These are phyloP conservation scores for Ochropleura leucogaster DNA, from an alignment of 2,888 invertebrate genomes.

Conservation along the genomic window DNA sequence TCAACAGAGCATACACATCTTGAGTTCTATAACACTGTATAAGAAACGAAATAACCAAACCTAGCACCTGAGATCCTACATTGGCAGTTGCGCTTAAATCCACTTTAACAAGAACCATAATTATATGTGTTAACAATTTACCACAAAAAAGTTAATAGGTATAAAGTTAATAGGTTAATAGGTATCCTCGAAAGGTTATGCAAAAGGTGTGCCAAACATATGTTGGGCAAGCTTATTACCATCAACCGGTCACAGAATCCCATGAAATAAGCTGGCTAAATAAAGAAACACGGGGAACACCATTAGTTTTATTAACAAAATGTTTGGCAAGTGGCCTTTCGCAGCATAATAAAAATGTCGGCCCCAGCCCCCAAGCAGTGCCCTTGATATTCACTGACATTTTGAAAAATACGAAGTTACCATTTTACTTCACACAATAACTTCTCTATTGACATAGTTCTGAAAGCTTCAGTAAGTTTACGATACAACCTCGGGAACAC, in stretches of 20 bases:
- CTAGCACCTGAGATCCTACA: neutral
- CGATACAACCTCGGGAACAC: neutral
- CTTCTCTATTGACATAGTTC: conserved; percentile 54
- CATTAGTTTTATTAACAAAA: conserved; percentile 20
- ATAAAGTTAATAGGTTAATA: too few species aligned
- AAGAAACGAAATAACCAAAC: neutral
- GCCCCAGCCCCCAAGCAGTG: conserved; percentile 44
- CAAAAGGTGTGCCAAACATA: too few species aligned
- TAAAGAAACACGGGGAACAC: conserved; percentile 15
- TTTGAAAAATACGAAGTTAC: conserved; percentile 71
- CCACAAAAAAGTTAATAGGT: too few species aligned
- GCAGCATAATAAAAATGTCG: conserved; percentile 73
- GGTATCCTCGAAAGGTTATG: too few species aligned
- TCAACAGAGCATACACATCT: too few species aligned
- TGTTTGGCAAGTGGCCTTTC: conserved; percentile 67
- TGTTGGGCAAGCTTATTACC: too few species aligned
- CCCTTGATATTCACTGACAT: conserved; percentile 83
- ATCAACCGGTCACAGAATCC: too few species aligned
- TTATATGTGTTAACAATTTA: too few species aligned
- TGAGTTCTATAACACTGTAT: neutral
- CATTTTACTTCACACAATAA: conserved; percentile 58
- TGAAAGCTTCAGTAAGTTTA: conserved; percentile 30
- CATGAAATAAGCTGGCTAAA: conserved; percentile 1
- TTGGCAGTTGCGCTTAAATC: neutral
- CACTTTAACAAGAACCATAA: neutral